phyloP scores from a whole-genome alignment of 1,140 invertebrate species.

The Calosoma granatense region DNA sequence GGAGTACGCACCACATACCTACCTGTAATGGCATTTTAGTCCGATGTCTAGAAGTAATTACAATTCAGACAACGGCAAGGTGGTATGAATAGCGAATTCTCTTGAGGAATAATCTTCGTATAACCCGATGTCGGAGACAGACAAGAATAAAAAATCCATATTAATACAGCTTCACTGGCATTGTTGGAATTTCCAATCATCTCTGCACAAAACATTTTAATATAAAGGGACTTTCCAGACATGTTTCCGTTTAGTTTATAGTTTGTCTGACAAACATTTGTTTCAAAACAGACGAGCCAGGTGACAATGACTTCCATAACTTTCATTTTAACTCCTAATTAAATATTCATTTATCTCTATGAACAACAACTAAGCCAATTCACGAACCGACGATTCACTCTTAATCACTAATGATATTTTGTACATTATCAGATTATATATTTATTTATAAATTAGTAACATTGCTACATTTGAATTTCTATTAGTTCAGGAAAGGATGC shows the following conservation, averaged over 20 bases:
- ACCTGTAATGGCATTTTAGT: neutral
- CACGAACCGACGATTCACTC: too few relatives aligned
- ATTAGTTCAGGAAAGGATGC: too few relatives aligned
- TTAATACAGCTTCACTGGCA: neutral
- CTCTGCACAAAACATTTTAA: neutral
- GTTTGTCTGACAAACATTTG: too few relatives aligned
- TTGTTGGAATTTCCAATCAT: conserved; percentile 3
- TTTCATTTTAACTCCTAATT: too few relatives aligned
- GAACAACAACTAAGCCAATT: too few relatives aligned
- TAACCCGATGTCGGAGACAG: conserved; percentile 4
- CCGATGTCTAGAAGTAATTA: conserved; percentile 1
- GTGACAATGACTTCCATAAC: too few relatives aligned
- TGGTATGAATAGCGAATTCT: neutral
- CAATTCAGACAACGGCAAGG: neutral
- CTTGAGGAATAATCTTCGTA: neutral
- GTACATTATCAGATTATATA: too few relatives aligned
- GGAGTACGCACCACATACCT: neutral
- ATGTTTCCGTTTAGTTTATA: neutral
- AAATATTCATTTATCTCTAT: too few relatives aligned
- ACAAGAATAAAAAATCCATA: conserved; percentile 1
- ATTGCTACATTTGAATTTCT: too few relatives aligned
- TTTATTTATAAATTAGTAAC: too few relatives aligned
- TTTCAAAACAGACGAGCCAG: too few relatives aligned
- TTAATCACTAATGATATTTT: too few relatives aligned
- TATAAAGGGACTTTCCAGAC: neutral